Conservation (phyloP, 2,888 invertebrate species). For the Perithous albicinctus region DNA sequence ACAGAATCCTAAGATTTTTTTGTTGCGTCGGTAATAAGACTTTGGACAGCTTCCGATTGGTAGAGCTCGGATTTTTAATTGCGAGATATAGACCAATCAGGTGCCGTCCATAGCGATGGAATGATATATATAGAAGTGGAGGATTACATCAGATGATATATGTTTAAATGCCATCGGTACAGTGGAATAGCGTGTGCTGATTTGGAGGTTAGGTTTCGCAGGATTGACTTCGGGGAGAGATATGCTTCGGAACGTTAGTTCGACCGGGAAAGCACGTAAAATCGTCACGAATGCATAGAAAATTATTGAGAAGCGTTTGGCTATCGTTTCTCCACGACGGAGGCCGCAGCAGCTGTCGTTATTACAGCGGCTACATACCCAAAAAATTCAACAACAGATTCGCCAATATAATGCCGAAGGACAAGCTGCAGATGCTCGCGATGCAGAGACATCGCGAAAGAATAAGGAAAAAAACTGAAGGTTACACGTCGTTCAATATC, state of each 20-base stretch:
- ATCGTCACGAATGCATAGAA: constrained; percentile 52
- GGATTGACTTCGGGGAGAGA: background rate
- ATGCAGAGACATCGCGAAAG: constrained; percentile 56
- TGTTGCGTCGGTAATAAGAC: too few relatives aligned
- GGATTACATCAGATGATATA: too few relatives aligned
- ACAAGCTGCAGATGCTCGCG: constrained; percentile 28
- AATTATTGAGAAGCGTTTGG: constrained; percentile 32
- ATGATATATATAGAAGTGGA: too few relatives aligned
- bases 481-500: constrained; percentile 22
- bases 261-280: background rate
- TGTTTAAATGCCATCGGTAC: too few relatives aligned
- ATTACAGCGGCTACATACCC: constrained; percentile 13
- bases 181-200: background rate
- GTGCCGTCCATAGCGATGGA: too few relatives aligned
- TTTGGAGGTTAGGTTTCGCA: constrained; percentile 45
- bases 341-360: constrained; percentile 20
- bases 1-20: too few relatives aligned
- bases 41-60: too few relatives aligned
- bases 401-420: constrained; percentile 36
- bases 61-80: too few relatives aligned
- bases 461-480: constrained; percentile 16
- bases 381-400: background rate
- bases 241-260: constrained; percentile 9
- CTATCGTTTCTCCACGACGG: constrained; percentile 42
- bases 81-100: too few relatives aligned